These are phyloP conservation scores for Cuniculus paca DNA, from an alignment of 2,797 vertebrate species.

Conservation along the genomic window DNA sequence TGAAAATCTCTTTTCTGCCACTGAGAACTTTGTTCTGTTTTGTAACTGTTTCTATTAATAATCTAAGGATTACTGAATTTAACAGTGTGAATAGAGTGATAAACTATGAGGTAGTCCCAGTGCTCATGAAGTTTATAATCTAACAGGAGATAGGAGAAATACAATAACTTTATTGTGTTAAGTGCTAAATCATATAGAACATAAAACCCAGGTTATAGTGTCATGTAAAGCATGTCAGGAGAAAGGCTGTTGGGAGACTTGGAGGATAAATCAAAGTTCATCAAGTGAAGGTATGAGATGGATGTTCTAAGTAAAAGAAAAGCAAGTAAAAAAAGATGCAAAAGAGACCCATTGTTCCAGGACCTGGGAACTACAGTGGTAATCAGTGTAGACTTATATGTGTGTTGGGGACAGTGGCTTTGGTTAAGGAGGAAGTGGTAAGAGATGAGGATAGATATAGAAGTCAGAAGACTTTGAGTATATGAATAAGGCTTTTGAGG, in stretches of 20 bases:
- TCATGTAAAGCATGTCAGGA: background rate
- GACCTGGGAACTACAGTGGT: background rate
- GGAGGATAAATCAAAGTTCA: background rate
- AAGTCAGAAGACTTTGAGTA: background rate
- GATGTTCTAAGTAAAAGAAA: background rate
- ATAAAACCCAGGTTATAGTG: background rate
- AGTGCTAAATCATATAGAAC: background rate
- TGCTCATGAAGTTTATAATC: background rate
- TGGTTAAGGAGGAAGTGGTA: background rate
- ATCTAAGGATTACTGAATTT: background rate
- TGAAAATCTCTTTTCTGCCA: background rate
- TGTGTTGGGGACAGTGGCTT: background rate
- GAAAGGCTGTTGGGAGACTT: background rate
- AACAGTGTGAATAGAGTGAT: background rate
- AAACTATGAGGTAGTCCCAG: background rate
- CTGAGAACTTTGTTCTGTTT: background rate
- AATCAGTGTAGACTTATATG: background rate
- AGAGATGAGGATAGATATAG: constrained; percentile 2
- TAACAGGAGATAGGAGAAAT: background rate
- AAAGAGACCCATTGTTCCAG: background rate
- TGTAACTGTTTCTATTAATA: background rate
- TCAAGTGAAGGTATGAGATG: background rate
- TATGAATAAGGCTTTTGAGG: background rate
- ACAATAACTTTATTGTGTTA: background rate
- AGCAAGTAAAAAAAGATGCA: background rate